A percentile compares a stretch with the other conserved stretches of the same genome.
phyloP scores from a whole-genome alignment of 1,140 invertebrate genomes.

The Chrysoperla carnea region DNA sequence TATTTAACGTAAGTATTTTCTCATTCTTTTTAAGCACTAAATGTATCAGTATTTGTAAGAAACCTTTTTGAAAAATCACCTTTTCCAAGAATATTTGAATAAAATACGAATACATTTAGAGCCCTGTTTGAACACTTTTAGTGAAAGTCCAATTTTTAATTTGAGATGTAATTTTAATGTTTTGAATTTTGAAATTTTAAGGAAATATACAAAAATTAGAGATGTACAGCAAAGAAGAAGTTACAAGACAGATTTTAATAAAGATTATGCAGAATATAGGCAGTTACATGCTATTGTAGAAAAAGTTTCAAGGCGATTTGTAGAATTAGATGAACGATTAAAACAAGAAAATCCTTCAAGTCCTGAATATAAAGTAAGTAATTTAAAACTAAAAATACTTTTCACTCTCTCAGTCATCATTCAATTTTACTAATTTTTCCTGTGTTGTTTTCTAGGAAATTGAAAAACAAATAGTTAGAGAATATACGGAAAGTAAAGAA shows the following conservation, averaged over 20 bases:
- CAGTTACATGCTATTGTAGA: slow-evolving; percentile 56
- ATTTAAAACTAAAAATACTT: slow-evolving; percentile 1
- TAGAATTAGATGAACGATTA: slow-evolving; percentile 46
- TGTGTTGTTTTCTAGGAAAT: slow-evolving; percentile 34
- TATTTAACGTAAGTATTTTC: slow-evolving; percentile 30
- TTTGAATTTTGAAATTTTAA: too few species aligned
- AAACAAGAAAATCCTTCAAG: slow-evolving; percentile 28
- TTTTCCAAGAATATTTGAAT: too few species aligned
- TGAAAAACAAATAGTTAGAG: slow-evolving; percentile 56
- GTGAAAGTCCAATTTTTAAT: too few species aligned
- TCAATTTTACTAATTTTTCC: slow-evolving; percentile 3
- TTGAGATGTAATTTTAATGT: too few species aligned
- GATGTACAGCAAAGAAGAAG: slow-evolving; percentile 53
- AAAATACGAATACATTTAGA: too few species aligned
- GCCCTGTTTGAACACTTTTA: too few species aligned
- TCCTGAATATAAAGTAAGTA: slow-evolving; percentile 30
- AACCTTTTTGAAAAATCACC: too few species aligned
- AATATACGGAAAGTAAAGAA: slow-evolving; percentile 62
- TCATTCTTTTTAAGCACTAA: neutral
- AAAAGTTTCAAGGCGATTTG: slow-evolving; percentile 57
- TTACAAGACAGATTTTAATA: slow-evolving; percentile 79
- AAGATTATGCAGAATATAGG: slow-evolving; percentile 69
- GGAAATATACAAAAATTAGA: slow-evolving; percentile 63
- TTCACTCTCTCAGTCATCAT: neutral
- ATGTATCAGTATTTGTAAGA: too few species aligned